A percentile compares a stretch with the other conserved stretches of the same genome.
Evolutionary conservation across 2,888 invertebrate genomes (phyloP).

Genomic region (Pristionchus exspectatus): DNA sequence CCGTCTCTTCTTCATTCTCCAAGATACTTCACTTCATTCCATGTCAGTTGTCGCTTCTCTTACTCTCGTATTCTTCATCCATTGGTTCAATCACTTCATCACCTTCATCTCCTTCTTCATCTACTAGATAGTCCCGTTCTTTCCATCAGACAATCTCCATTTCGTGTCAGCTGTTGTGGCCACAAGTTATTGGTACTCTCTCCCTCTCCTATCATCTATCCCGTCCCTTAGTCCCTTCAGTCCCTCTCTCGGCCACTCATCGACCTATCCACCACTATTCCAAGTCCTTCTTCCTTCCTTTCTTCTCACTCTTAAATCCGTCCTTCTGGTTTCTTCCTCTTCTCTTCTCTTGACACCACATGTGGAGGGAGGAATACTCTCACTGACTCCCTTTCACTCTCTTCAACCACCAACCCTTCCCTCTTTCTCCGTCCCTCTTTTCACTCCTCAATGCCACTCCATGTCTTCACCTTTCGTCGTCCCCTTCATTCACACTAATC

Average conservation of each 20-base stretch:
- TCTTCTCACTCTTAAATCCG: slow-evolving; percentile 46
- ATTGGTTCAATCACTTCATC: background rate
- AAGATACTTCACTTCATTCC: background rate
- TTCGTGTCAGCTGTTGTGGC: slow-evolving; percentile 21
- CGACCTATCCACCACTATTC: slow-evolving; percentile 28
- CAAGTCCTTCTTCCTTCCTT: slow-evolving; percentile 31
- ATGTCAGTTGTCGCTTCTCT: background rate
- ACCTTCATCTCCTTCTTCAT: background rate
- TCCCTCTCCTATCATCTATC: background rate
- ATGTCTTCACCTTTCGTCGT: slow-evolving; percentile 37
- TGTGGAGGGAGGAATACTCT: slow-evolving; percentile 45
- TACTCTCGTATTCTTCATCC: background rate
- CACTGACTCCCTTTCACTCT: slow-evolving; percentile 36
- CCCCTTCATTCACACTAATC: slow-evolving; percentile 43
- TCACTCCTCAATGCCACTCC: slow-evolving; percentile 35
- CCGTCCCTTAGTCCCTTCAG: slow-evolving; percentile 12
- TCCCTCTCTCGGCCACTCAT: slow-evolving; percentile 25
- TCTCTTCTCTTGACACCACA: slow-evolving; percentile 43
- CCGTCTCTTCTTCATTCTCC: background rate
- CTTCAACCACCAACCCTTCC: background rate
- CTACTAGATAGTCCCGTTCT: background rate
- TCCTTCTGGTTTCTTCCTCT: slow-evolving; percentile 40
- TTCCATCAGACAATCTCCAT: background rate
- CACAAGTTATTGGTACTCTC: background rate
- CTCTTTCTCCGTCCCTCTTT: background rate